Evolutionary conservation across 2,888 invertebrate genomes (phyloP).

Genomic region (Eutolmus rufibarbis): DNA sequence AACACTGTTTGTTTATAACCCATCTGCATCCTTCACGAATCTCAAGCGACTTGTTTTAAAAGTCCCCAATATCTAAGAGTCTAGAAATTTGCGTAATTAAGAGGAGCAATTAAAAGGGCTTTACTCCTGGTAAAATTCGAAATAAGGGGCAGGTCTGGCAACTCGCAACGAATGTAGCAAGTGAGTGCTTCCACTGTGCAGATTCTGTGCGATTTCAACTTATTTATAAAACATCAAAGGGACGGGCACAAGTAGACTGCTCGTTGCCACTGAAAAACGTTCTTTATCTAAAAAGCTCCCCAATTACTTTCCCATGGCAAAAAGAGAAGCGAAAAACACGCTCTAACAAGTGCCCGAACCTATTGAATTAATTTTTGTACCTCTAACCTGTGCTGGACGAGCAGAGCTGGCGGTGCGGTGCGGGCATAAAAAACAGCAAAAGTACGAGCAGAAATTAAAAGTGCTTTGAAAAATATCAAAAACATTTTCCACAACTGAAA

Average conservation of each 20-base stretch:
- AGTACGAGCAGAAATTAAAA: slow-evolving; percentile 36
- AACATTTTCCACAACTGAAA: slow-evolving; percentile 35
- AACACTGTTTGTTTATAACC: too few species aligned
- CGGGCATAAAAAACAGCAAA: slow-evolving; percentile 15
- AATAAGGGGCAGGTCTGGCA: not conserved
- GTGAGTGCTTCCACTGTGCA: not conserved
- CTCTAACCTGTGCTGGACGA: slow-evolving; percentile 10
- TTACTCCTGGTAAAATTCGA: not conserved
- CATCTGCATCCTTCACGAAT: too few species aligned
- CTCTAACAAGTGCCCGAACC: slow-evolving; percentile 19
- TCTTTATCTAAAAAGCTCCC: slow-evolving; percentile 1
- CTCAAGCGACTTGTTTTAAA: not conserved
- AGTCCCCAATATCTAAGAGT: not conserved
- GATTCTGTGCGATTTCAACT: not conserved
- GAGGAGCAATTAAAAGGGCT: not conserved
- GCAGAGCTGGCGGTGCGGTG: not conserved
- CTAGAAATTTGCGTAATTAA: not conserved
- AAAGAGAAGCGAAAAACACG: not conserved
- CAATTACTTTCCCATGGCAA: slow-evolving; percentile 21
- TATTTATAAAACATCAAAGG: slow-evolving; percentile 31
- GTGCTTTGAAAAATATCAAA: slow-evolving; percentile 32
- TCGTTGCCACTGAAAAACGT: not conserved
- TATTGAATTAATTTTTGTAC: slow-evolving; percentile 36
- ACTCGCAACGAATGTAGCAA: not conserved
- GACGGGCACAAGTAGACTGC: slow-evolving; percentile 9